Evolutionary conservation across 2,797 vertebrate species (phyloP).

Genomic region (Petrocephalus sullivani): DNA sequence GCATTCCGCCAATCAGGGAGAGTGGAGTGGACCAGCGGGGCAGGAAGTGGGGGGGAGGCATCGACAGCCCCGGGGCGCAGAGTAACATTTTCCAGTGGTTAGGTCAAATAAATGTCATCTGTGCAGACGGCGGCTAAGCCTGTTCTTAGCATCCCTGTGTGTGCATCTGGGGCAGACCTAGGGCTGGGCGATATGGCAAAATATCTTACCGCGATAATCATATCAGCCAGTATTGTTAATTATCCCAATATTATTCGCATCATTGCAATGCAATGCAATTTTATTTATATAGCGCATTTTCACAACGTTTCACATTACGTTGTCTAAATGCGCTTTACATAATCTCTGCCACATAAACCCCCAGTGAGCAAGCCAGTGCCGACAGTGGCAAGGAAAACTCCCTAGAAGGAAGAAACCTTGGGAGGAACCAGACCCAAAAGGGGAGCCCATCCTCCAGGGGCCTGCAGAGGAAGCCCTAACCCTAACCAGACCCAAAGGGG

Average conservation of each 20-base stretch:
- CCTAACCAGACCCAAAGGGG: too few relatives aligned
- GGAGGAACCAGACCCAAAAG: too few relatives aligned
- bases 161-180: neutral
- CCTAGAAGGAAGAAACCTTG: too few relatives aligned
- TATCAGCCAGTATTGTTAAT: neutral
- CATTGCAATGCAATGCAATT: neutral
- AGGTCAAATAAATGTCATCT: neutral
- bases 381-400: too few relatives aligned
- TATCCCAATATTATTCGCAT: neutral
- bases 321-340: too few relatives aligned
- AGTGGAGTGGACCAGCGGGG: slow-evolving; percentile 32
- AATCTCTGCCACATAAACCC: too few relatives aligned
- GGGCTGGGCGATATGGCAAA: neutral
- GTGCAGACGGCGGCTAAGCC: neutral
- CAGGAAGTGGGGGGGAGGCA: slow-evolving; percentile 24
- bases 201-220: neutral
- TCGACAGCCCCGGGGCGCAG: slow-evolving; percentile 24
- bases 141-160: neutral
- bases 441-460: too few relatives aligned
- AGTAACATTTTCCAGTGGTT: neutral
- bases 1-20: slow-evolving; percentile 23
- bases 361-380: too few relatives aligned
- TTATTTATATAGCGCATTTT: too few relatives aligned
- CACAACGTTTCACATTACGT: too few relatives aligned
- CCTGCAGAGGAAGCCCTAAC: too few relatives aligned